Evolutionary conservation across 1,140 invertebrate genomes (phyloP), one percentile per base, ranked within the genome.

Genomic region (Drosophila kurseongensis): DNA sequence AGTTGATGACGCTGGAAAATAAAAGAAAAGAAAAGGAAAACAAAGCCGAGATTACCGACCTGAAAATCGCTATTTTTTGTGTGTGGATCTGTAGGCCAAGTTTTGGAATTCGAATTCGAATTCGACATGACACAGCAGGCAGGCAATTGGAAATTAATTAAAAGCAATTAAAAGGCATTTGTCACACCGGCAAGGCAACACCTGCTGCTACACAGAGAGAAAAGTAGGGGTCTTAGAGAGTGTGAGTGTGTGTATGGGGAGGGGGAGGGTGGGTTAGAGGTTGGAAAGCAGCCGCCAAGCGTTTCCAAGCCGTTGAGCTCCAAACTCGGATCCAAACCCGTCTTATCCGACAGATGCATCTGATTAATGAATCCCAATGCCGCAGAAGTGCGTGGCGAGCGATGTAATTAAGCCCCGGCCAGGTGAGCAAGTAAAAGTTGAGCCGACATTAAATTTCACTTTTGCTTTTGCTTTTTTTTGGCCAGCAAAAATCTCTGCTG

Each of bases 321-420:
- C 10, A 35, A 38, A 58, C 58, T 47, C 55, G 18, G 38, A 29
- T 35, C 40, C 54, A 62, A 47, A 63, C 48, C 67, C 59, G 35
- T 75, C 74, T 85, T 85, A 85, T 85, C 82, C 82, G 83, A 88
- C 84, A 88, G 84, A 88, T 88, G 84, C 84, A 88, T 89, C 84
- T 88, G 84, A 88, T 88, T 88, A 88, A 88, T 88, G 83, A 89
- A 84, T 89, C 80, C 75, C 84, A 72, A 65, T 65, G 65, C 75
- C 62, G 75, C 69, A 83, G 52, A 84, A 83, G 66, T 89, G 84
- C 84, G 83, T 88, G 82, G 76, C 84, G 78, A 80, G 72, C 84
- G 72, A 51, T 72, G 84, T 89, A 86, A 86, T 86, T 86, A 86
- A 82, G 83, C 75, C 62, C 69, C 75, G 36, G 59, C 41, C 42